Conservation (phyloP, 2,797 vertebrate genomes). For the Chiloscyllium punctatum region DNA sequence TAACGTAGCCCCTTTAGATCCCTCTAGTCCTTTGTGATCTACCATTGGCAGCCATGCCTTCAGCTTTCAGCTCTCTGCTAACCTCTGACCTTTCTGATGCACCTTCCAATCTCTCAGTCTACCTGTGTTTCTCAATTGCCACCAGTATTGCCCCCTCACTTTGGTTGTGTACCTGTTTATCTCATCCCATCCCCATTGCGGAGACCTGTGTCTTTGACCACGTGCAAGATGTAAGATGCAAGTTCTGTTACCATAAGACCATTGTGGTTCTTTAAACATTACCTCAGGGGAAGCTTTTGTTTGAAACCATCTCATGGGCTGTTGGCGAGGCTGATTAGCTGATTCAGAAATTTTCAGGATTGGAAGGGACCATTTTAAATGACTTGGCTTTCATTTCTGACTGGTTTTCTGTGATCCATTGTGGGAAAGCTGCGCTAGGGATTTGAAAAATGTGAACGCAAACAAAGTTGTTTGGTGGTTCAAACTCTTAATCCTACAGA, state of each 20-base stretch:
- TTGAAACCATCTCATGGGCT: neutral
- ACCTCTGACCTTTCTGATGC: neutral
- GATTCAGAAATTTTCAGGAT: neutral
- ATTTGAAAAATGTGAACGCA: conserved; percentile 62
- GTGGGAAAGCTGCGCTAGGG: conserved; percentile 38
- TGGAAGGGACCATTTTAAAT: neutral
- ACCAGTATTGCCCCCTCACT: neutral
- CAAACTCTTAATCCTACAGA: conserved; percentile 66
- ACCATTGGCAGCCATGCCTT: neutral
- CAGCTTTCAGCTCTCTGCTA: neutral
- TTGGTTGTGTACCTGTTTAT: neutral
- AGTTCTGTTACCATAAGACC: no score
- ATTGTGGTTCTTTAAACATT: neutral
- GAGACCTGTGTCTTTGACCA: no score
- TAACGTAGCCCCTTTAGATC: neutral
- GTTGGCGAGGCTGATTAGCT: neutral
- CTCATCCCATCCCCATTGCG: no score
- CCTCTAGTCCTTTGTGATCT: neutral
- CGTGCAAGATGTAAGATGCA: no score
- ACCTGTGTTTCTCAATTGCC: neutral
- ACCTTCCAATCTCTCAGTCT: neutral
- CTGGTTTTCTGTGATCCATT: neutral
- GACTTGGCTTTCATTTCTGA: neutral
- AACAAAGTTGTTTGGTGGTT: conserved; percentile 70
- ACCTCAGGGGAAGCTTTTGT: neutral